Evolutionary conservation across 1,140 invertebrate genomes (phyloP).

Genomic region (Harpegnathos saltator): DNA sequence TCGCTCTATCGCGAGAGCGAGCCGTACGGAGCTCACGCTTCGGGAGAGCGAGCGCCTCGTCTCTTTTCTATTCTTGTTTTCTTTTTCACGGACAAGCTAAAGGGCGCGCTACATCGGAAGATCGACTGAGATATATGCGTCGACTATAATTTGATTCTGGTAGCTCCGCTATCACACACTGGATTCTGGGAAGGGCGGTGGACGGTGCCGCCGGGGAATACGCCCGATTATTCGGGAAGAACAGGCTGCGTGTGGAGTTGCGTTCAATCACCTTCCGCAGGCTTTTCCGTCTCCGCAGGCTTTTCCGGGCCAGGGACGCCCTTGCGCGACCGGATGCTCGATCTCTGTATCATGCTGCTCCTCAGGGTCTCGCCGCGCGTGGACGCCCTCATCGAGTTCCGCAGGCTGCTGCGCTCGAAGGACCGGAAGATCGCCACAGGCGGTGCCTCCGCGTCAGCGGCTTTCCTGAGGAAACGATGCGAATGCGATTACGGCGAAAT

Average conservation of each 20-base stretch:
- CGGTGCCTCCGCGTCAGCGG: conserved; percentile 75
- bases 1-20: background rate
- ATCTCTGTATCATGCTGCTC: conserved; percentile 89
- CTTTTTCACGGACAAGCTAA: background rate
- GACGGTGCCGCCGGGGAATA: background rate
- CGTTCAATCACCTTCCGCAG: conserved; percentile 63
- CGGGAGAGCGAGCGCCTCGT: background rate
- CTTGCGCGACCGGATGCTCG: conserved; percentile 78
- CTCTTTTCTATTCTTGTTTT: background rate
- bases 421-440: conserved; percentile 77
- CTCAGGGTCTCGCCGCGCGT: conserved; percentile 88
- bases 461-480: conserved; percentile 72
- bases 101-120: background rate
- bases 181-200: conserved; percentile 16
- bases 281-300: too few species aligned
- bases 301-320: conserved; percentile 3
- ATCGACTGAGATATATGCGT: background rate
- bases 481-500: background rate
- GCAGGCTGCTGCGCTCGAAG: conserved; percentile 80
- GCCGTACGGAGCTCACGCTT: background rate
- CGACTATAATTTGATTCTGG: conserved; percentile 36
- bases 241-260: background rate
- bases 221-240: background rate
- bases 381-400: conserved; percentile 87
- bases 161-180: conserved; percentile 9